phyloP scores from a whole-genome alignment of 2,888 invertebrate genomes.

The Stramonita haemastoma region DNA sequence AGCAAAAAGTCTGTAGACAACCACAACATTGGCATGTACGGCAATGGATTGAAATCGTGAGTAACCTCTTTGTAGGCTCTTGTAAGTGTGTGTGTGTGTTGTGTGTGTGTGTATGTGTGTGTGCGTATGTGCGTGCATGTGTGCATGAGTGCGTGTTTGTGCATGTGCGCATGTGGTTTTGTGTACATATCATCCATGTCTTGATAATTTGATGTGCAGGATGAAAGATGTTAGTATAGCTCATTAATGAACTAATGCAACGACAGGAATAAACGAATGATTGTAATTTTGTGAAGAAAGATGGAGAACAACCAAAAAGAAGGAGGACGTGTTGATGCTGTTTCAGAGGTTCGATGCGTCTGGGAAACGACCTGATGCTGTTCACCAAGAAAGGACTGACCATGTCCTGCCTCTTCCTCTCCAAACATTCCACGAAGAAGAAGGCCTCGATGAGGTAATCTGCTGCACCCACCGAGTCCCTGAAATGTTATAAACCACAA shows the following conservation, averaged over 20 bases:
- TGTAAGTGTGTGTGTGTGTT: neutral
- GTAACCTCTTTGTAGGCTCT: constrained; percentile 54
- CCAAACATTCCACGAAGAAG: constrained; percentile 78
- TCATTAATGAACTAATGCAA: too few species aligned
- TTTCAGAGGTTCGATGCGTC: constrained; percentile 78
- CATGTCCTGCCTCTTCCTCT: constrained; percentile 77
- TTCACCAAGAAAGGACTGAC: constrained; percentile 78
- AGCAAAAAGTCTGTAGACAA: constrained; percentile 74
- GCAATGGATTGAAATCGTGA: constrained; percentile 80
- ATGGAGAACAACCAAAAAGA: neutral
- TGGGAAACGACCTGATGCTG: constrained; percentile 79
- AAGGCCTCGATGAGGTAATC: constrained; percentile 77
- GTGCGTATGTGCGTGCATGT: neutral
- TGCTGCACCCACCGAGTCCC: too few species aligned
- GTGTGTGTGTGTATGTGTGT: neutral
- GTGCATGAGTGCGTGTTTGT: too few species aligned
- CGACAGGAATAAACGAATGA: too few species aligned
- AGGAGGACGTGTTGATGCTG: neutral
- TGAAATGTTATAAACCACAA: too few species aligned
- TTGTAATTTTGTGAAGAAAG: too few species aligned
- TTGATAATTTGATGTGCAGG: too few species aligned
- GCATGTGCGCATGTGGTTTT: too few species aligned
- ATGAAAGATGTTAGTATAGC: too few species aligned
- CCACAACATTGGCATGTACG: constrained; percentile 79
- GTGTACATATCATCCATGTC: too few species aligned